Evolutionary conservation across 2,888 invertebrate genomes (phyloP).

Genomic region (Lamproptera curius): DNA sequence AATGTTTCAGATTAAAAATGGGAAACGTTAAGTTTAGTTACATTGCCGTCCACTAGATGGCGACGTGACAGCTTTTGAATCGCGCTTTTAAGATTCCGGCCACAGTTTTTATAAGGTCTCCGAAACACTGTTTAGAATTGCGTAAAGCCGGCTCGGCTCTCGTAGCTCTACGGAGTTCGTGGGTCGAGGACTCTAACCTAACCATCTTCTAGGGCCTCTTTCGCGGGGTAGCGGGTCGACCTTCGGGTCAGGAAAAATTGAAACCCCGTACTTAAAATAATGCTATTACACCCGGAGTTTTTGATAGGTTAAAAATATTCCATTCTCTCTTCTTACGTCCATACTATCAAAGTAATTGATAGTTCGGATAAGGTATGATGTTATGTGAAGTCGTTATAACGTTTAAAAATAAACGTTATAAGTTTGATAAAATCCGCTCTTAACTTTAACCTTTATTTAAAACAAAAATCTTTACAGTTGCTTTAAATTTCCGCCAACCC

Average conservation of each 20-base stretch:
- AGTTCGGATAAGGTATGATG: too few species aligned
- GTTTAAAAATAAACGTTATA: too few species aligned
- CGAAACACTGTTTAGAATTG: slow-evolving; percentile 44
- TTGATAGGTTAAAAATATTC: slow-evolving; percentile 6
- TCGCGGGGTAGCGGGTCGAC: slow-evolving; percentile 69
- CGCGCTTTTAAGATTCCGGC: slow-evolving; percentile 8
- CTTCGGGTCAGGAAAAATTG: slow-evolving; percentile 69
- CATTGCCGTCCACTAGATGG: slow-evolving; percentile 15
- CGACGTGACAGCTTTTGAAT: background rate
- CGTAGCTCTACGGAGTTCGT: slow-evolving; percentile 83
- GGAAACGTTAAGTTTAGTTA: too few species aligned
- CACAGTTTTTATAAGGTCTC: background rate
- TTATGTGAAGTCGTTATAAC: too few species aligned
- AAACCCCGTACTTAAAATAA: slow-evolving; percentile 47
- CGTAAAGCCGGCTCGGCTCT: slow-evolving; percentile 87
- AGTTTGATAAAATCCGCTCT: too few species aligned
- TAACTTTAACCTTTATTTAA: too few species aligned
- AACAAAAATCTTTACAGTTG: too few species aligned
- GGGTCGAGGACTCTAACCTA: slow-evolving; percentile 76
- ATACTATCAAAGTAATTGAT: too few species aligned
- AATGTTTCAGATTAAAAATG: too few species aligned
- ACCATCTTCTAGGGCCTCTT: slow-evolving; percentile 74
- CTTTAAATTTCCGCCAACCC: too few species aligned
- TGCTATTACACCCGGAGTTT: background rate
- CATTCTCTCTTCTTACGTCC: too few species aligned